Percentiles rank a stretch among this genome's conserved stretches.
These are phyloP conservation scores for Clostera curtula DNA, from an alignment of 2,888 invertebrate species.

Conservation along the genomic window DNA sequence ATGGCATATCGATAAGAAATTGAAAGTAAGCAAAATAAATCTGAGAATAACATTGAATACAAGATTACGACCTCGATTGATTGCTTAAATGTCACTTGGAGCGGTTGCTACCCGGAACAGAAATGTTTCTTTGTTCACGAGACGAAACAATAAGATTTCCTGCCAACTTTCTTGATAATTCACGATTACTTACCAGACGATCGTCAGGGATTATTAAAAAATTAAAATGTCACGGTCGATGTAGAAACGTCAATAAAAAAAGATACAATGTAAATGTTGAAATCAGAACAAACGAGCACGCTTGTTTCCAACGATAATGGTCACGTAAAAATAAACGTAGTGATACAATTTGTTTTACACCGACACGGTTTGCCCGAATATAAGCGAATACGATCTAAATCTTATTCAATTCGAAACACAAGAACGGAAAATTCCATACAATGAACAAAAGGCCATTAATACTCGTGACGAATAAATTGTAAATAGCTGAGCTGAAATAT, in stretches of 20 bases:
- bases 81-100: slow-evolving; percentile 66
- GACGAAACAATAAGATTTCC: slow-evolving; percentile 54
- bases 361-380: too few relatives aligned
- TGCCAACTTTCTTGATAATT: slow-evolving; percentile 40
- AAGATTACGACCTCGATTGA: slow-evolving; percentile 58
- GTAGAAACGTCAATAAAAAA: not conserved
- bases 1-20: slow-evolving; percentile 6
- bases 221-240: slow-evolving; percentile 22
- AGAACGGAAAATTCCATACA: too few relatives aligned
- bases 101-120: slow-evolving; percentile 61
- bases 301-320: not conserved
- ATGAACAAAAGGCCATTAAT: too few relatives aligned
- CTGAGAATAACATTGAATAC: slow-evolving; percentile 33
- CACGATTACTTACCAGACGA: slow-evolving; percentile 27
- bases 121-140: slow-evolving; percentile 53
- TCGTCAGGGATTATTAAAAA: slow-evolving; percentile 20
- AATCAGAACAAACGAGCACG: not conserved
- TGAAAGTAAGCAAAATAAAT: slow-evolving; percentile 25
- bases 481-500: too few relatives aligned
- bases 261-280: not conserved
- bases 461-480: too few relatives aligned
- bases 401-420: too few relatives aligned
- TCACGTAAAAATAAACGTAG: not conserved
- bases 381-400: too few relatives aligned
- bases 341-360: too few relatives aligned